Conservation (phyloP, 2,888 invertebrate species). For the Yponomeuta malinellus region DNA sequence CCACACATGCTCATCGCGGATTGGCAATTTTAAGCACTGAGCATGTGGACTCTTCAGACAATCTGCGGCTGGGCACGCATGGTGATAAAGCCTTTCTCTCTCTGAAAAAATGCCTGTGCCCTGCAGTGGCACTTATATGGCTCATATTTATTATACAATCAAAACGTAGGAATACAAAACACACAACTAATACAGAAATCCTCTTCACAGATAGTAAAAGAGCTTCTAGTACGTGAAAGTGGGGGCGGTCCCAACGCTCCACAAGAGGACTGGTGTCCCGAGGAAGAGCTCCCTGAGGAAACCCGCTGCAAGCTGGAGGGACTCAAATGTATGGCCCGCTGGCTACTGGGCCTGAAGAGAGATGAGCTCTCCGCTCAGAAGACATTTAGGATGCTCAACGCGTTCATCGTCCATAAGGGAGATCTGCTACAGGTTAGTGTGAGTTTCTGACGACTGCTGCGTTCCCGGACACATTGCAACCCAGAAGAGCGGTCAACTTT, state of each 20-base stretch:
- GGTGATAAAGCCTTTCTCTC: no score
- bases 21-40: no score
- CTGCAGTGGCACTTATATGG: no score
- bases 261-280: conserved; percentile 86
- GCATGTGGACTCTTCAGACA: no score
- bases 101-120: no score
- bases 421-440: conserved; percentile 79
- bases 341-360: conserved; percentile 93
- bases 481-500: no score
- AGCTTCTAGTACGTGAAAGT: conserved; percentile 89
- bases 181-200: background rate
- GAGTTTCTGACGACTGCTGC: background rate
- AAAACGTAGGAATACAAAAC: background rate
- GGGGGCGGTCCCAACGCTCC: conserved; percentile 73
- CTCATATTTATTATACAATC: no score
- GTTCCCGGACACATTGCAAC: no score
- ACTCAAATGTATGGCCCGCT: conserved; percentile 96
- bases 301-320: conserved; percentile 95
- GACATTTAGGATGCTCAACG: conserved; percentile 95
- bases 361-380: conserved; percentile 93
- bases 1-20: no score
- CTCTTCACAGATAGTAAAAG: conserved; percentile 89
- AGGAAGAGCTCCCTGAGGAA: conserved; percentile 91
- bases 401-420: conserved; percentile 94
- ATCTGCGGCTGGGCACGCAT: no score